phyloP scores from a whole-genome alignment of 2,888 invertebrate species.

The Cataglyphis cursor region DNA sequence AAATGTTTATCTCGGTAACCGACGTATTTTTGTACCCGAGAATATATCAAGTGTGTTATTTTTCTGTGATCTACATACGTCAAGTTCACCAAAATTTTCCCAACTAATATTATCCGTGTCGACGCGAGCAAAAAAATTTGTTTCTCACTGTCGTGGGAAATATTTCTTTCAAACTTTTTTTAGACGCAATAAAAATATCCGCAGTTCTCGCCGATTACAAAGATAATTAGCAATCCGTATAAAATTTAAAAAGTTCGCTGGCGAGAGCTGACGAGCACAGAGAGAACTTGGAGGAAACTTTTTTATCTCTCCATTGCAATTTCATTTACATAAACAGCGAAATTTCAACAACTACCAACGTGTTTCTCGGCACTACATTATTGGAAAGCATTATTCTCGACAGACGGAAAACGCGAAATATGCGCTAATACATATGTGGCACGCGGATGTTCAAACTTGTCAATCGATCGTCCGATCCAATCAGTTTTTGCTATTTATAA shows the following conservation, averaged over 20 bases:
- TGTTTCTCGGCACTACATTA: conserved; percentile 28
- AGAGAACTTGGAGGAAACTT: conserved; percentile 39
- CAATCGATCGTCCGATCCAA: conserved; percentile 8
- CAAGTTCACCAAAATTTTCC: not conserved
- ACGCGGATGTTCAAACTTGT: conserved; percentile 20
- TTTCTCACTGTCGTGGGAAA: not conserved
- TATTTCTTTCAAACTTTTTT: not conserved
- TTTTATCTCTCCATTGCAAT: conserved; percentile 50
- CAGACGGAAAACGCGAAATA: conserved; percentile 16
- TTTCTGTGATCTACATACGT: not conserved
- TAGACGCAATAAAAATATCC: not conserved
- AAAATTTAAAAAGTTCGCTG: conserved; percentile 51
- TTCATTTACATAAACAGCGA: conserved; percentile 59
- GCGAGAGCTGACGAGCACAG: conserved; percentile 7
- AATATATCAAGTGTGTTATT: not conserved
- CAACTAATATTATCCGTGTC: not conserved
- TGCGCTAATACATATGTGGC: not conserved
- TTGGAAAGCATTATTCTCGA: conserved; percentile 32
- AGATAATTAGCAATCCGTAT: conserved; percentile 53
- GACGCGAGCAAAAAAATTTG: not conserved
- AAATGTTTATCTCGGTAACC: not conserved
- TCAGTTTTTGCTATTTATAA: conserved; percentile 32
- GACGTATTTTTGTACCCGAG: not conserved
- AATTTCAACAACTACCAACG: conserved; percentile 38
- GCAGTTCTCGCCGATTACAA: conserved; percentile 35